Conservation (phyloP, 2,888 invertebrate species). For the Tetragonisca angustula region DNA sequence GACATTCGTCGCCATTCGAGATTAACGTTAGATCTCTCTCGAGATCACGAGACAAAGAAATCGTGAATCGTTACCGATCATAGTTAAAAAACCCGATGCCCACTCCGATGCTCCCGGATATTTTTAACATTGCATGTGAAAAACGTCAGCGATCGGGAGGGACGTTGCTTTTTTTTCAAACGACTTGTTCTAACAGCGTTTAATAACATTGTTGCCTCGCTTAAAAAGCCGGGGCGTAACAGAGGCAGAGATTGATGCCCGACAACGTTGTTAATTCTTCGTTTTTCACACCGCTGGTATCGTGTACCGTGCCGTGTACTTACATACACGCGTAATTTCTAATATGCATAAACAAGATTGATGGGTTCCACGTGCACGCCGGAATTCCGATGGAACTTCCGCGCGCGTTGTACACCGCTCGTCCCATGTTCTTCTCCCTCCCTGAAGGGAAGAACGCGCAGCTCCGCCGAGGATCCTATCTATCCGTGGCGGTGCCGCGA, state of each 20-base stretch:
- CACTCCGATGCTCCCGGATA: not conserved
- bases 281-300: conserved; percentile 40
- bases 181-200: conserved; percentile 36
- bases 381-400: conserved; percentile 63
- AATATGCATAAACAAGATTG: conserved; percentile 73
- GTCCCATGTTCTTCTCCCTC: not conserved
- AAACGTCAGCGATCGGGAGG: not conserved
- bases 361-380: conserved; percentile 67
- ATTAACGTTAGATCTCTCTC: conserved; percentile 66
- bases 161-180: conserved; percentile 2
- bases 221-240: conserved; percentile 55
- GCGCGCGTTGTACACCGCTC: conserved; percentile 24
- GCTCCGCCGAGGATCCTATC: not conserved
- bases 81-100: not conserved
- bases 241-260: conserved; percentile 65
- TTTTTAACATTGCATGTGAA: not conserved
- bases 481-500: conserved; percentile 34
- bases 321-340: conserved; percentile 63
- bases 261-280: conserved; percentile 66
- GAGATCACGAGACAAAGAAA: not conserved
- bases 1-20: conserved; percentile 74
- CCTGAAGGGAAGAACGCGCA: conserved; percentile 4
- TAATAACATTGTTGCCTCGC: conserved; percentile 61
- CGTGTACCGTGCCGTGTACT: conserved; percentile 65
- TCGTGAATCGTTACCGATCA: not conserved